Evolutionary conservation across 2,797 vertebrate genomes (phyloP).

Genomic region (Taenioides sp.): DNA sequence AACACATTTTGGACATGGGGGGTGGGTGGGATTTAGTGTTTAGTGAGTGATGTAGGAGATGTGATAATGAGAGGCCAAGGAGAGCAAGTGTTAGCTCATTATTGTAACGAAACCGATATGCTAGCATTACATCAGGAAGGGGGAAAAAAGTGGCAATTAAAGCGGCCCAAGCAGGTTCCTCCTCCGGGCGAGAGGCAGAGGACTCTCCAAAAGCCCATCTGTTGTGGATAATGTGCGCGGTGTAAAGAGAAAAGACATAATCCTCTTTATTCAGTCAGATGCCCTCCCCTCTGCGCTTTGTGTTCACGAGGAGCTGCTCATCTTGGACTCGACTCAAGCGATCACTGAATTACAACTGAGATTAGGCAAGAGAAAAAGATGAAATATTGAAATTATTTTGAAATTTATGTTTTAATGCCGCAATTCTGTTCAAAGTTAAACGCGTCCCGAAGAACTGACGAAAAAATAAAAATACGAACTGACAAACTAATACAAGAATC

Average conservation of each 20-base stretch:
- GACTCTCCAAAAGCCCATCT: slow-evolving; percentile 82
- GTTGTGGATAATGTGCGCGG: slow-evolving; percentile 84
- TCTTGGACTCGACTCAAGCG: slow-evolving; percentile 25
- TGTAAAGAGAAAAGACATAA: slow-evolving; percentile 81
- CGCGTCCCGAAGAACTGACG: no score
- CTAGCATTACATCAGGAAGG: slow-evolving; percentile 88
- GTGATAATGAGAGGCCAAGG: slow-evolving; percentile 96
- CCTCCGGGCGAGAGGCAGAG: slow-evolving; percentile 78
- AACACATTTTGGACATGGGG: not conserved
- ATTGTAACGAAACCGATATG: slow-evolving; percentile 98
- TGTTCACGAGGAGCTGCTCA: slow-evolving; percentile 48
- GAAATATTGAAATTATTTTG: no score
- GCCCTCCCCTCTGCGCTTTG: slow-evolving; percentile 53
- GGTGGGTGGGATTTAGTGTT: slow-evolving; percentile 54
- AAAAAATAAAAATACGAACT: no score
- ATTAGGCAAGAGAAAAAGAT: no score
- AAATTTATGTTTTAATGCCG: no score
- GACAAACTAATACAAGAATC: no score
- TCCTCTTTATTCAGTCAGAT: slow-evolving; percentile 81
- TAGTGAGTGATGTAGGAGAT: slow-evolving; percentile 88
- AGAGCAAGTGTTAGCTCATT: slow-evolving; percentile 98
- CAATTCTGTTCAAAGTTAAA: no score
- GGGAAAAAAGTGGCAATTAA: slow-evolving; percentile 96
- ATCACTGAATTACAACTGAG: not conserved
- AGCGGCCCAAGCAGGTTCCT: slow-evolving; percentile 87